Base-by-base conservation (phyloP, 2,797 vertebrate genomes). In the Antennarius maculatus region DNA sequence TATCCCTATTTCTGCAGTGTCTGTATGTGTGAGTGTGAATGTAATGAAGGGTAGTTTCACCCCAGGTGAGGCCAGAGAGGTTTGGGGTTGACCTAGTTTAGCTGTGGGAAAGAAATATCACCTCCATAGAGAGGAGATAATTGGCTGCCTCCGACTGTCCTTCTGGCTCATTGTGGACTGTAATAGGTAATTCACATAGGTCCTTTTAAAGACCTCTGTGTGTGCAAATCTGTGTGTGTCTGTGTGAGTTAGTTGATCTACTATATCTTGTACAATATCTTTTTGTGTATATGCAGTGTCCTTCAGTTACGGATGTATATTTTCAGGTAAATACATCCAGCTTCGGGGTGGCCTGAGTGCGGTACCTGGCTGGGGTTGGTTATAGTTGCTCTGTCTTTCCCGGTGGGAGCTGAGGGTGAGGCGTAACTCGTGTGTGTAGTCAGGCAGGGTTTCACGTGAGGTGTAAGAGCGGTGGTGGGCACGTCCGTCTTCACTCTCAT, bases 401-500 rank as follows among this genome's bases (percentile, higher is more conserved):
- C 89, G 94, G 60, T 98, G 96, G 71, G 95, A 96, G 34, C 95
- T 95, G 5, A 96, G 97, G 68, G 95, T 97, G 83, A 96, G 94
- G 76, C 96, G 94, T 2, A 97, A 92, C 76, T 98, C 96, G 50
- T 97, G 96, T 7, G 93, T 94, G 57, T 97, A 98, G 80, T 98
- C 96, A 13, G 96, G 96, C 53, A 98, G 92, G 61, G 95, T 97
- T 92, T 98, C 97, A 49, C 96, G 93, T 23, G 96, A 98, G 37
- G 96, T 95, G 48, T 97, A 98, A 10, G 96, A 95, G 76, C 95
- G 96, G 70, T 95, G 94, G 76, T 95, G 94, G 88, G 95, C 94
- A 66, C 92, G 94, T 17, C 95, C 96, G 63, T 97, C 96, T 86
- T 98, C 97, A 57, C 96, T 98, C 80, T 98, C 97, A 17, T 98